These are phyloP conservation scores for Fundulus diaphanus DNA, from an alignment of 2,797 vertebrate species.

Conservation along the genomic window DNA sequence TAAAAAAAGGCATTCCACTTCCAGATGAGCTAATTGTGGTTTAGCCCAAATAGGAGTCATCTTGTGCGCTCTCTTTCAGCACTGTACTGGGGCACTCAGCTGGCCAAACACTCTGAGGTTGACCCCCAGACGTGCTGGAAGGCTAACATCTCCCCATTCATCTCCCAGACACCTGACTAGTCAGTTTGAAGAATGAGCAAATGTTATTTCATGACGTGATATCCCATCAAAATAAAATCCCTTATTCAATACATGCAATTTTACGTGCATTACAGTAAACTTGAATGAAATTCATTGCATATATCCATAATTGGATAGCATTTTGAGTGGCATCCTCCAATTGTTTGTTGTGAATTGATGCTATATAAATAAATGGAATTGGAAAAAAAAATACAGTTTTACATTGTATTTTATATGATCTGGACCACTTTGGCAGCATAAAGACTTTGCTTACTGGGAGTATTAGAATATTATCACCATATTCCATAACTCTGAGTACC, in stretches of 20 bases:
- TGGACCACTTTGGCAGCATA: slow-evolving; percentile 1
- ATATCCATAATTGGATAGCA: not conserved
- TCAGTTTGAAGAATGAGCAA: not conserved
- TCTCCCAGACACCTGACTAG: not conserved
- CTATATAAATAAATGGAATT: not conserved
- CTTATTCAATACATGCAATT: not conserved
- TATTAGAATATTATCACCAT: slow-evolving; percentile 29
- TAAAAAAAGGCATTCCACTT: not conserved
- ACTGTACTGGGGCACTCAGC: not conserved
- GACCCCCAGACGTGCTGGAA: not conserved
- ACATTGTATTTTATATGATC: slow-evolving; percentile 1
- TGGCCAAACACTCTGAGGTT: not conserved
- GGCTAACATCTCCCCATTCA: not conserved
- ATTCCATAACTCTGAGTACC: slow-evolving; percentile 17
- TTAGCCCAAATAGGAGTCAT: not conserved
- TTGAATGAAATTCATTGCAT: not conserved
- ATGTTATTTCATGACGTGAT: not conserved
- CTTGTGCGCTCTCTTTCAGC: not conserved
- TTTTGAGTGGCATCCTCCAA: not conserved
- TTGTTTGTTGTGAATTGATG: not conserved
- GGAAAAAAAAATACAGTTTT: not conserved
- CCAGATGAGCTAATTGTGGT: not conserved
- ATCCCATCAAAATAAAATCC: not conserved
- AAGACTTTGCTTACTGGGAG: slow-evolving; percentile 6
- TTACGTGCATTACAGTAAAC: not conserved